These are phyloP conservation scores for Macaca mulatta DNA, from an alignment of 2,113 vertebrate species.

Conservation along the genomic window DNA sequence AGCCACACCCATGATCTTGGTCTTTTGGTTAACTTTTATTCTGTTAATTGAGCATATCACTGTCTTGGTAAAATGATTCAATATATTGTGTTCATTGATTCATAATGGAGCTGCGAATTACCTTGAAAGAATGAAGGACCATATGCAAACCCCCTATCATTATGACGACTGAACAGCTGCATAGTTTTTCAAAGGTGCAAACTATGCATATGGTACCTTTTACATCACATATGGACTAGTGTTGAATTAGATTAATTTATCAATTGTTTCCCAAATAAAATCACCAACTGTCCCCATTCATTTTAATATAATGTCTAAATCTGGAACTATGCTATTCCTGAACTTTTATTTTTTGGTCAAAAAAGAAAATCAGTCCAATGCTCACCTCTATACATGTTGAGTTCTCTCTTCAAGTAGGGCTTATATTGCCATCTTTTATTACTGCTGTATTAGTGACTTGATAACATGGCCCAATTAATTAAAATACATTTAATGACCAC, in stretches of 20 bases:
- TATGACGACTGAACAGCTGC: neutral
- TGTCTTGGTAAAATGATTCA: neutral
- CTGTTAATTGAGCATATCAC: neutral
- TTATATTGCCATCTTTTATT: neutral
- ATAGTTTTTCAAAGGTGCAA: neutral
- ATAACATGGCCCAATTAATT: neutral
- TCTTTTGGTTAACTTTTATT: neutral
- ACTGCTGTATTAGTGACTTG: neutral
- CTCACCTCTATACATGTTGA: neutral
- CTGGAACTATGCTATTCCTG: neutral
- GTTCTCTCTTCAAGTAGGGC: neutral
- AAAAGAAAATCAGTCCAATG: neutral
- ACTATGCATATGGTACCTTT: neutral
- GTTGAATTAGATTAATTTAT: neutral
- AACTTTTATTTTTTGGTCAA: neutral
- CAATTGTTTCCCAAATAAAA: slow-evolving; percentile 32
- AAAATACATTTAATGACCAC: neutral
- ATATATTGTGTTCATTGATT: neutral
- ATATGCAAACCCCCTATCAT: neutral
- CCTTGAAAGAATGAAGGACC: slow-evolving; percentile 1
- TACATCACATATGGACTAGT: neutral
- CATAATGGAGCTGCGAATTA: neutral
- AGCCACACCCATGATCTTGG: neutral
- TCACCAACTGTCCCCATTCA: neutral
- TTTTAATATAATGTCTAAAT: neutral